Evolutionary conservation across 2,113 vertebrate species (phyloP).

Genomic region (Gymnorhina tibicen): DNA sequence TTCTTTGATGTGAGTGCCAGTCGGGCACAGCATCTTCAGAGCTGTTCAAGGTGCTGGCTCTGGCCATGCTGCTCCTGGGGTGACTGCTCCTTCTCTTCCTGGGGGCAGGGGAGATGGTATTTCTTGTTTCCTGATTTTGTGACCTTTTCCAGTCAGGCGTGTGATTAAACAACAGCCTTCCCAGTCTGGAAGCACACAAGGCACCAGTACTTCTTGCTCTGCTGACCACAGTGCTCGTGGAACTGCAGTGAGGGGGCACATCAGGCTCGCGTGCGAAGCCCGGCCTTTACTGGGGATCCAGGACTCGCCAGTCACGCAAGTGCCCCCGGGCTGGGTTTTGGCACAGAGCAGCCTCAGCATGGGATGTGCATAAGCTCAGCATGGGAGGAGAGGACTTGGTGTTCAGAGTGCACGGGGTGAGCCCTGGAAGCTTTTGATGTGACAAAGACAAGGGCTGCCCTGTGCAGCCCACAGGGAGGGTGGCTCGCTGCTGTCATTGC

Average conservation of each 20-base stretch:
- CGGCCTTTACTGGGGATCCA: background rate
- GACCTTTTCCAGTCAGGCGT: background rate
- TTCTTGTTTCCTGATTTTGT: background rate
- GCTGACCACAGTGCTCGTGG: accelerated
- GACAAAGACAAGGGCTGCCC: background rate
- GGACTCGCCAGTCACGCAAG: accelerated
- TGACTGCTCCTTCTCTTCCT: background rate
- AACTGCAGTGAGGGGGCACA: background rate
- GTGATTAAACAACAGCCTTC: background rate
- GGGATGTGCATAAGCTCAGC: background rate
- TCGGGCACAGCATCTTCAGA: background rate
- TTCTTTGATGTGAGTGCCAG: background rate
- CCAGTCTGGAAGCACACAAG: background rate
- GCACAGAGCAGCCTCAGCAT: background rate
- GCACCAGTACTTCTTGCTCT: background rate
- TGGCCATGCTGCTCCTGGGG: background rate
- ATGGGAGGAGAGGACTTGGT: background rate
- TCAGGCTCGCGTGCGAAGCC: accelerated
- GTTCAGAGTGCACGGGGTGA: background rate
- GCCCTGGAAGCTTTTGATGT: background rate
- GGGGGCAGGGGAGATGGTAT: background rate
- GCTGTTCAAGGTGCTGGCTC: background rate
- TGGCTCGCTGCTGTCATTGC: background rate
- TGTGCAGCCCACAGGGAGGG: background rate
- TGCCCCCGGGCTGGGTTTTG: background rate